Percentiles rank a stretch among this genome's conserved stretches.
Evolutionary conservation across 1,140 invertebrate genomes (phyloP).

Genomic region (Hycleus cichorii): DNA sequence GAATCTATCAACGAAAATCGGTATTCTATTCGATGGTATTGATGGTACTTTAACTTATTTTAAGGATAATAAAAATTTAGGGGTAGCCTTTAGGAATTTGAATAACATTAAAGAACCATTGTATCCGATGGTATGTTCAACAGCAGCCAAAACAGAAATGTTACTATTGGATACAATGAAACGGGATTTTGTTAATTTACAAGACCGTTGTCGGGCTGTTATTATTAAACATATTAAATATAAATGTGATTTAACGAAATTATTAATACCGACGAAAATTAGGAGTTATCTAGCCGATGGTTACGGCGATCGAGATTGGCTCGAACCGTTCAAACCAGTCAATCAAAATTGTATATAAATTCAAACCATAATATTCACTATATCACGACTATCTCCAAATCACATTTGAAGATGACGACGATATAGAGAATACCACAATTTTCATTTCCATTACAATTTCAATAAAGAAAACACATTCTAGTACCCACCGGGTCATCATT

Average conservation of each 20-base stretch:
- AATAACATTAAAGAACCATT: slow-evolving; percentile 53
- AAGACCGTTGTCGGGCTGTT: slow-evolving; percentile 54
- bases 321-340: slow-evolving; percentile 27
- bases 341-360: slow-evolving; percentile 7
- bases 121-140: slow-evolving; percentile 64
- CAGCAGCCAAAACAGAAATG: slow-evolving; percentile 71
- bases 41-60: slow-evolving; percentile 65
- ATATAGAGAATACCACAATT: too few relatives aligned
- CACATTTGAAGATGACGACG: too few relatives aligned
- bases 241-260: slow-evolving; percentile 41
- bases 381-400: too few relatives aligned
- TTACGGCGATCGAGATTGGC: slow-evolving; percentile 2
- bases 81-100: slow-evolving; percentile 49
- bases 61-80: slow-evolving; percentile 61
- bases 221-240: slow-evolving; percentile 45
- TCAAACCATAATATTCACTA: too few relatives aligned
- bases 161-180: slow-evolving; percentile 46
- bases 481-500: too few relatives aligned
- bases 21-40: slow-evolving; percentile 59
- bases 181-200: slow-evolving; percentile 57
- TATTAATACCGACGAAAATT: slow-evolving; percentile 45
- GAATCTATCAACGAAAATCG: slow-evolving; percentile 59
- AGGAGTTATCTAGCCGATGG: slow-evolving; percentile 43
- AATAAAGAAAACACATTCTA: too few relatives aligned
- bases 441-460: too few relatives aligned